A percentile compares a stretch with the other conserved stretches of the same genome.
These are phyloP conservation scores for Taenaris catops DNA, from an alignment of 2,888 invertebrate genomes.

Conservation along the genomic window DNA sequence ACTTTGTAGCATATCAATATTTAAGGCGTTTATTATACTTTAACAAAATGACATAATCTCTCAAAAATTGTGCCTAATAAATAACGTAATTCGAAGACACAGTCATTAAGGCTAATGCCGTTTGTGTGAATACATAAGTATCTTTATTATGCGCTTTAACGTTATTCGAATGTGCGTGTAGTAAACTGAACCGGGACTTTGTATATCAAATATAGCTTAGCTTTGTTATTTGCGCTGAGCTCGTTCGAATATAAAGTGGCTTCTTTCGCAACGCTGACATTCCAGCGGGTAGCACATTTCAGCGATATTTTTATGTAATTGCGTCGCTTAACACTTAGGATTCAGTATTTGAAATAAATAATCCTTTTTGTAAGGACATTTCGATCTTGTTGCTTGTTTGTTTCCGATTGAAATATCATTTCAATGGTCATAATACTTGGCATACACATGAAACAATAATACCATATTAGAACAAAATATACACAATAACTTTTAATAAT, in stretches of 20 bases:
- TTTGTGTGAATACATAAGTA: slow-evolving; percentile 12
- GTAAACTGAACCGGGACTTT: slow-evolving; percentile 50
- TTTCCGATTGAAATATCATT: no score
- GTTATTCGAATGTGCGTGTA: slow-evolving; percentile 27
- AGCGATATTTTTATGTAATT: slow-evolving; percentile 29
- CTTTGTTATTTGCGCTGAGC: slow-evolving; percentile 41
- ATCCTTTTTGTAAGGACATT: no score
- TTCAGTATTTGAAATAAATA: no score
- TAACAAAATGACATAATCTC: no score
- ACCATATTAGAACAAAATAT: no score
- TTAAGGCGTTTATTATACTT: no score
- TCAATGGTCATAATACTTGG: no score
- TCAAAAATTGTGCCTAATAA: no score
- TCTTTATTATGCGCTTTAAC: slow-evolving; percentile 14
- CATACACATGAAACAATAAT: no score
- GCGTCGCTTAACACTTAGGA: slow-evolving; percentile 5
- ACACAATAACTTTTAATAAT: no score
- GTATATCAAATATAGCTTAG: slow-evolving; percentile 49
- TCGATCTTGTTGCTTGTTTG: no score
- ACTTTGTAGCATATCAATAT: no score
- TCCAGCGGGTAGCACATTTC: slow-evolving; percentile 38
- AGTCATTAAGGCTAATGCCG: slow-evolving; percentile 13
- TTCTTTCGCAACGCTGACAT: slow-evolving; percentile 49
- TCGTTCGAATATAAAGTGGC: slow-evolving; percentile 50
- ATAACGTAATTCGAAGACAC: slow-evolving; percentile 6